Percentiles rank a stretch among this genome's conserved stretches.
Evolutionary conservation across 2,888 invertebrate species (phyloP).

Genomic region (Bibio marci): DNA sequence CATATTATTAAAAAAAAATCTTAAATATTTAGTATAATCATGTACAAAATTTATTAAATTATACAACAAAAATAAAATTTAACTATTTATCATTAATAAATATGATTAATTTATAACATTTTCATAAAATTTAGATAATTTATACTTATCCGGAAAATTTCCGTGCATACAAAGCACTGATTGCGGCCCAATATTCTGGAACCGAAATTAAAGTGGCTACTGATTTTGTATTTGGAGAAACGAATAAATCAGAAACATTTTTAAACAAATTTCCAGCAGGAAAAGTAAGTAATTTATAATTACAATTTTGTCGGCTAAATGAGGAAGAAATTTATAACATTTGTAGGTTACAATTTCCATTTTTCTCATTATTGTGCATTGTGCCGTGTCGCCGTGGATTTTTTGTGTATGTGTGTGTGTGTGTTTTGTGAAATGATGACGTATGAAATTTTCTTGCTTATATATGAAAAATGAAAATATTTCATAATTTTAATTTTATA

Average conservation of each 20-base stretch:
- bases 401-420: too few species aligned
- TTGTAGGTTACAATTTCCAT: too few species aligned
- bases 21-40: slow-evolving; percentile 6
- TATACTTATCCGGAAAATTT: slow-evolving; percentile 98
- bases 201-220: slow-evolving; percentile 65
- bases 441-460: too few species aligned
- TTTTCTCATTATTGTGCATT: too few species aligned
- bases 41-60: background rate
- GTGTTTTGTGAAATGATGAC: too few species aligned
- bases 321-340: slow-evolving; percentile 1
- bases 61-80: background rate
- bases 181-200: slow-evolving; percentile 94
- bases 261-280: slow-evolving; percentile 91
- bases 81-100: background rate
- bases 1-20: too few species aligned
- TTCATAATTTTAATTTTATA: too few species aligned
- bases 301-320: background rate
- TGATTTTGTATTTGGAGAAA: slow-evolving; percentile 84
- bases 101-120: background rate
- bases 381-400: too few species aligned
- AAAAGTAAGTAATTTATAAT: slow-evolving; percentile 65
- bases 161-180: slow-evolving; percentile 92
- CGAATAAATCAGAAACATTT: slow-evolving; percentile 74
- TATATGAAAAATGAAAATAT: too few species aligned
- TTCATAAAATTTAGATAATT: slow-evolving; percentile 40